Percentiles rank a stretch among this genome's conserved stretches.
phyloP scores from a whole-genome alignment of 1,140 invertebrate genomes.

The Saccostrea echinata region DNA sequence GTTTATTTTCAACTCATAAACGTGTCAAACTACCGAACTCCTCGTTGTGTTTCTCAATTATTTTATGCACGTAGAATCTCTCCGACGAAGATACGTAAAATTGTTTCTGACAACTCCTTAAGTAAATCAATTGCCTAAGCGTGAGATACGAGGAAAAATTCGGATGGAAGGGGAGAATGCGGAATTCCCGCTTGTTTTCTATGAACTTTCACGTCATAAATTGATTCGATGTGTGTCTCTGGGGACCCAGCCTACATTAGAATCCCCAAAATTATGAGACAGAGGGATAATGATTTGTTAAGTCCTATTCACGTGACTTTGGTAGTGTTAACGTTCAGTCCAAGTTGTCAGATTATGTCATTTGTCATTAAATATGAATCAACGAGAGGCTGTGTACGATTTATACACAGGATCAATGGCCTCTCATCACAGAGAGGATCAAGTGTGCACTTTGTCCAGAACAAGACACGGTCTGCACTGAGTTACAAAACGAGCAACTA shows the following conservation, averaged over 20 bases:
- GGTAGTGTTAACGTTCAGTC: background rate
- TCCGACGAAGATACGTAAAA: constrained; percentile 16
- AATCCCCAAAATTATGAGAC: constrained; percentile 36
- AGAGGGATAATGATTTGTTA: background rate
- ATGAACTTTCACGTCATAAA: constrained; percentile 33
- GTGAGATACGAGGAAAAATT: constrained; percentile 26
- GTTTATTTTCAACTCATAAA: constrained; percentile 22
- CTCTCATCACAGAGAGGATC: background rate
- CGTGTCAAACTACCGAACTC: background rate
- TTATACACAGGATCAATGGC: constrained; percentile 2
- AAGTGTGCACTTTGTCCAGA: background rate
- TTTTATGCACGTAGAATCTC: constrained; percentile 25
- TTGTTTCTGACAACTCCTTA: constrained; percentile 36
- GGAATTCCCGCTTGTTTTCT: constrained; percentile 24
- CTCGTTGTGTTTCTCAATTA: background rate
- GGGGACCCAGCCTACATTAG: background rate
- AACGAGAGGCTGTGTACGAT: background rate
- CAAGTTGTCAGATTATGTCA: constrained; percentile 2
- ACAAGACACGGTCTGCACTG: no score
- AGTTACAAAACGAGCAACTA: no score
- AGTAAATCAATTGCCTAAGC: constrained; percentile 35
- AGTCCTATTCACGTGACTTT: background rate
- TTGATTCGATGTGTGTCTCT: background rate
- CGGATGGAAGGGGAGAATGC: constrained; percentile 7
- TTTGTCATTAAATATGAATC: constrained; percentile 16